Conservation (phyloP, 2,888 invertebrate genomes). For the Exephanes ischioxanthus region DNA sequence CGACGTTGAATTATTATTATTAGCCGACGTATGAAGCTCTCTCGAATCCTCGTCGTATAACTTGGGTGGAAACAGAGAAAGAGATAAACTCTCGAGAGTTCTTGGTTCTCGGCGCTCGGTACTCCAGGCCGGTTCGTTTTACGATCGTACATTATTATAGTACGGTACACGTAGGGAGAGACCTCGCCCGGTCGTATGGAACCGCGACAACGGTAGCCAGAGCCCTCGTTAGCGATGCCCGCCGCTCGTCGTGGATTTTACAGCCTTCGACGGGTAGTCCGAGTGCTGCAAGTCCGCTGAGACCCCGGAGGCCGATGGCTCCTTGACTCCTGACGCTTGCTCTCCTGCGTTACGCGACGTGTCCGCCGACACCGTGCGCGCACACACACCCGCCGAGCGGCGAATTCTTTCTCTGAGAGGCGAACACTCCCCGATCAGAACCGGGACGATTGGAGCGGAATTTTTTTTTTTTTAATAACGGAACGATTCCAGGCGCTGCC, state of each 20-base stretch:
- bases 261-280: slow-evolving; percentile 56
- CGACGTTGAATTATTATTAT: slow-evolving; percentile 65
- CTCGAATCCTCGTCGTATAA: slow-evolving; percentile 52
- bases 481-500: no score
- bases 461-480: no score
- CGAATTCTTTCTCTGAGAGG: background rate
- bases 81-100: slow-evolving; percentile 45
- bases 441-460: background rate
- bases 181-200: slow-evolving; percentile 41
- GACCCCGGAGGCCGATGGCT: slow-evolving; percentile 53
- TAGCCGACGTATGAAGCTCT: slow-evolving; percentile 48
- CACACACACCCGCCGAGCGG: background rate
- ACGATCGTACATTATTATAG: slow-evolving; percentile 63
- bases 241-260: slow-evolving; percentile 58
- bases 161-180: slow-evolving; percentile 49
- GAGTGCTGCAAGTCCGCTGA: background rate
- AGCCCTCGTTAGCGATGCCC: slow-evolving; percentile 67
- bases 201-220: slow-evolving; percentile 65
- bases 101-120: slow-evolving; percentile 18
- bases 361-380: slow-evolving; percentile 2
- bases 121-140: slow-evolving; percentile 65
- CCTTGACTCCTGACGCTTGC: slow-evolving; percentile 29
- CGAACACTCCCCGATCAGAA: background rate
- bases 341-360: slow-evolving; percentile 34
- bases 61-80: slow-evolving; percentile 45